Evolutionary conservation across 2,113 vertebrate species (phyloP).

Genomic region (Xenus cinereus): DNA sequence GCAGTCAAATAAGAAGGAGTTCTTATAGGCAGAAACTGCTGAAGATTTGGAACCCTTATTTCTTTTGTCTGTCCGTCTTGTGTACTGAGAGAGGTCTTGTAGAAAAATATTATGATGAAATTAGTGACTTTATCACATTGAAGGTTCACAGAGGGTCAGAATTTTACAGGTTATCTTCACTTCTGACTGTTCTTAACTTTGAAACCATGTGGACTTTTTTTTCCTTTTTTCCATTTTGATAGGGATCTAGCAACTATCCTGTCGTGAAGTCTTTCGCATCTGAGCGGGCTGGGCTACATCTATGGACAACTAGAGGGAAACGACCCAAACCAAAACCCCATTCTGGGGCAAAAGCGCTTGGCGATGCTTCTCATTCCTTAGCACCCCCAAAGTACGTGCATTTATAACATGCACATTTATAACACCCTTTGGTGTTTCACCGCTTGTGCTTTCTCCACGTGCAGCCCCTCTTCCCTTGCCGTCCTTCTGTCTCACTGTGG

Average conservation of each 20-base stretch:
- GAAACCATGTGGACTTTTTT: neutral
- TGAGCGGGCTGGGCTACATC: neutral
- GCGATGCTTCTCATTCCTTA: neutral
- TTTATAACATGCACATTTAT: neutral
- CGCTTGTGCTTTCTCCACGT: fast-evolving
- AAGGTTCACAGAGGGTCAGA: neutral
- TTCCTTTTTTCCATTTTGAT: neutral
- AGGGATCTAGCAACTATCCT: neutral
- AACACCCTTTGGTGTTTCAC: neutral
- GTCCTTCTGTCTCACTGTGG: neutral
- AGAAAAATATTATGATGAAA: neutral
- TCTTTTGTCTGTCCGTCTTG: neutral
- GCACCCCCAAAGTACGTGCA: neutral
- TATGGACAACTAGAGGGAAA: neutral
- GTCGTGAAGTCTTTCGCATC: neutral
- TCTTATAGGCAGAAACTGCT: neutral
- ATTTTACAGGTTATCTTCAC: neutral
- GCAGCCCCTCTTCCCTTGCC: neutral
- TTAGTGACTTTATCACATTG: neutral
- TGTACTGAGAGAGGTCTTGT: neutral
- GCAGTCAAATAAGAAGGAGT: neutral
- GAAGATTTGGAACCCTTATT: neutral
- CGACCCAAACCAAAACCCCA: neutral
- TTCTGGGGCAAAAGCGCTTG: neutral
- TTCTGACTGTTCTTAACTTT: neutral